Evolutionary conservation across 2,797 vertebrate species (phyloP).

Genomic region (Onychomys torridus): DNA sequence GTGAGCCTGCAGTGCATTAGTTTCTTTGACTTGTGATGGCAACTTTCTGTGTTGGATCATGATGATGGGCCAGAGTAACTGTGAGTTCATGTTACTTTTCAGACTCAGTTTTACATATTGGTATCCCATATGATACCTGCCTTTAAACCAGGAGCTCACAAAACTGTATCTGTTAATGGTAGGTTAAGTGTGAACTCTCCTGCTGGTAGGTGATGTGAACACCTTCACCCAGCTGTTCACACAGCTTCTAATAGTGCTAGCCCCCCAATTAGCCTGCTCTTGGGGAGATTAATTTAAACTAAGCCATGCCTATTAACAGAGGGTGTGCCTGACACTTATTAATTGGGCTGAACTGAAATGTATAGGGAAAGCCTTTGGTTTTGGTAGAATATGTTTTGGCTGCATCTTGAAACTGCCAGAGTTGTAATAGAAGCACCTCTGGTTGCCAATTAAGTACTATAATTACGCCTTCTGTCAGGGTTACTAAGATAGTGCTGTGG

Average conservation of each 20-base stretch:
- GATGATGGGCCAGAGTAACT: background rate
- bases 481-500: constrained; percentile 53
- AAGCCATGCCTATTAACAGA: constrained; percentile 26
- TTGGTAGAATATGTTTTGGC: constrained; percentile 60
- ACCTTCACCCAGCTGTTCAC: constrained; percentile 67
- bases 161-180: background rate
- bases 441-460: constrained; percentile 49
- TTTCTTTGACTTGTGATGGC: constrained; percentile 1
- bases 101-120: constrained; percentile 41
- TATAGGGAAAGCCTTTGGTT: constrained; percentile 55
- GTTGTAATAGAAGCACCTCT: constrained; percentile 5
- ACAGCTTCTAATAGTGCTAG: constrained; percentile 57
- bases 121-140: background rate
- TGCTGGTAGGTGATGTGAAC: constrained; percentile 67
- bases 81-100: constrained; percentile 32
- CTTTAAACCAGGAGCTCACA: constrained; percentile 20
- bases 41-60: constrained; percentile 21
- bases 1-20: background rate
- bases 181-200: background rate
- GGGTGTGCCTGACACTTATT: constrained; percentile 57
- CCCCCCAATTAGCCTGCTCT: constrained; percentile 68
- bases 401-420: constrained; percentile 5
- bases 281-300: constrained; percentile 71
- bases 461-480: constrained; percentile 59
- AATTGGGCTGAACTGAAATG: constrained; percentile 58